These are phyloP conservation scores for Sorex fumeus DNA, from an alignment of 2,113 vertebrate genomes.

Conservation along the genomic window DNA sequence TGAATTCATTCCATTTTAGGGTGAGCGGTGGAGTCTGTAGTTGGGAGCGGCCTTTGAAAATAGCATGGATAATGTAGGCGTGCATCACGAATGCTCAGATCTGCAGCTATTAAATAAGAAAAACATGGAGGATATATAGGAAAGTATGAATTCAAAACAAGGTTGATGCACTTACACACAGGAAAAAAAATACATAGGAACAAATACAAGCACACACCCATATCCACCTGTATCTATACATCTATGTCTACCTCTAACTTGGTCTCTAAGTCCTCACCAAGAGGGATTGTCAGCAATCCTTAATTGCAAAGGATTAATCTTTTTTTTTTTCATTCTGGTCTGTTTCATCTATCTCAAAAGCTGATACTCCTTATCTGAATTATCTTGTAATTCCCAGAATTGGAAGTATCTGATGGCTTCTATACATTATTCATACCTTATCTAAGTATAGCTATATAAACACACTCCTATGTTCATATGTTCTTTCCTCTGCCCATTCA, in stretches of 20 bases:
- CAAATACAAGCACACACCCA: not conserved
- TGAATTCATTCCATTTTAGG: conserved; percentile 1
- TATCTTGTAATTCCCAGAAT: not conserved
- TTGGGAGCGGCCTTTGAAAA: not conserved
- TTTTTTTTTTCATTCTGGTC: not conserved
- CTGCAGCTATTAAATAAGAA: conserved; percentile 19
- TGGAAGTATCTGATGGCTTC: not conserved
- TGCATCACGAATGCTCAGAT: not conserved
- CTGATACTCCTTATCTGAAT: not conserved
- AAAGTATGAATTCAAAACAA: too few species aligned
- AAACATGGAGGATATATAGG: not conserved
- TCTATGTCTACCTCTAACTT: not conserved
- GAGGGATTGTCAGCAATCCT: not conserved
- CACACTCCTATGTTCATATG: not conserved
- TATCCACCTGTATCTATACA: not conserved
- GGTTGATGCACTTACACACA: too few species aligned
- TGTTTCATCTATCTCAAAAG: conserved; percentile 38
- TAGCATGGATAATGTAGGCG: not conserved
- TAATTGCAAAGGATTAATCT: not conserved
- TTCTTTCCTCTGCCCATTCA: not conserved
- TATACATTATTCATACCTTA: not conserved
- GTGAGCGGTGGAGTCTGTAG: not conserved
- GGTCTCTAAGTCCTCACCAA: not conserved
- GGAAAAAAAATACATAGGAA: too few species aligned
- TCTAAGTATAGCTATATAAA: too few species aligned